These are phyloP conservation scores for Prunella fulvescens DNA, from an alignment of 2,113 vertebrate species.

Conservation along the genomic window DNA sequence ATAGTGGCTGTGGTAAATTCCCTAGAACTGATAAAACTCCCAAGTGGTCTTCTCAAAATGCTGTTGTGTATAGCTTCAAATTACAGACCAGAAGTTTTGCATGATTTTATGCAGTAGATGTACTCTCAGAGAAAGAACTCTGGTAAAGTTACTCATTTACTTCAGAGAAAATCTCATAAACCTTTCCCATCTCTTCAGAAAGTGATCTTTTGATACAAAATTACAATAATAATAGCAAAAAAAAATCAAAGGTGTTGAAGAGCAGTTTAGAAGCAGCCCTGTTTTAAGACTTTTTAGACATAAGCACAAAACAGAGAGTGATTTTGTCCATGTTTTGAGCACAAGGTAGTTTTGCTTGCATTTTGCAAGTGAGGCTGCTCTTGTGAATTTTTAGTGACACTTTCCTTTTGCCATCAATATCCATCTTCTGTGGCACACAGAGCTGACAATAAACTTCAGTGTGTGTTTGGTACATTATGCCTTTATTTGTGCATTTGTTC, in stretches of 20 bases:
- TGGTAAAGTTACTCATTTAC: conserved; percentile 3
- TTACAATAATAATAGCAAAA: background rate
- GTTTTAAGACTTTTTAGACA: background rate
- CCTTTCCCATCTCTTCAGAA: background rate
- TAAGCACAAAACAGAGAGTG: background rate
- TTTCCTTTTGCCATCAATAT: background rate
- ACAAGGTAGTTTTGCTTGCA: background rate
- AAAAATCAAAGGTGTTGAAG: background rate
- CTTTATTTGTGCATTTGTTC: background rate
- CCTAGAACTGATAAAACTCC: background rate
- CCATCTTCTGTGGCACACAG: background rate
- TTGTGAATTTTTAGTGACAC: background rate
- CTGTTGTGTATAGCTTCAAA: conserved; percentile 24
- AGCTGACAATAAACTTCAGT: background rate
- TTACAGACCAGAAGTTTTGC: background rate
- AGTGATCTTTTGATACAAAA: background rate
- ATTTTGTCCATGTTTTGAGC: background rate
- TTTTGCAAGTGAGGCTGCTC: background rate
- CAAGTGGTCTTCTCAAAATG: background rate
- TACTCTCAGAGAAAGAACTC: background rate
- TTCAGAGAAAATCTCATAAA: conserved; percentile 34
- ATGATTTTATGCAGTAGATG: background rate
- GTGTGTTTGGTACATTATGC: background rate
- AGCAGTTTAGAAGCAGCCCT: background rate
- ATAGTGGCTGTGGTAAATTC: background rate